Evolutionary conservation across 2,797 vertebrate species (phyloP), one percentile per base, ranked within the genome.

Genomic region (Halcyon chelicuti): DNA sequence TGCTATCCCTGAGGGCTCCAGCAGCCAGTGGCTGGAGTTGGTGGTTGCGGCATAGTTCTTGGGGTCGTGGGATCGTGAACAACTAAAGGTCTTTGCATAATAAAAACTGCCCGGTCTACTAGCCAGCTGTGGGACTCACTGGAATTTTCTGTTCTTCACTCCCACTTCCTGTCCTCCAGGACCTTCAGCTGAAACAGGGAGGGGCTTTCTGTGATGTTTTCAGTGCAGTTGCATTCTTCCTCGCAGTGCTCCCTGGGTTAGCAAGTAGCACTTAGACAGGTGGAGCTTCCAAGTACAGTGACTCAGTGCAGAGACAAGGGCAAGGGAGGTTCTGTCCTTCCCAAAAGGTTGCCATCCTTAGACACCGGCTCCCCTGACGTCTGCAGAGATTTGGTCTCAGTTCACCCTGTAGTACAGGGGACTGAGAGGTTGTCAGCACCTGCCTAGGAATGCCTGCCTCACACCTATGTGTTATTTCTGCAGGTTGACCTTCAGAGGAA

Each of bases 401-500:
- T 25, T 16, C 37, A 65, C 29, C 33, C 10, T 47, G 26, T 25
- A 44, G 65, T 65, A 46, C 37, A 29, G 62, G 31, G 61, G 14
- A 7, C 55, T 54, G 10, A 87, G 40, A 70, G 22, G 20, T 19
- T 49, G 25, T 33, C 33, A 4, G 10, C 31, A 31, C 31, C 23
- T 6, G 19, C n/a, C 19, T 23, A 28, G 37, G 72, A 58, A 13
- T 22, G 16, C 12, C 44, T 78, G 15, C 60, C 62, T 89, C 63
- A 92, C 90, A 40, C 2, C 54, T 61, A 7, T 55, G 4, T 82
- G 90, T 88, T 88, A 1, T 31, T 91, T 83, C 85, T 93, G 68
- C 70, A 99, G 99, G 98, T 98, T n/a, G 99, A 99, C 92, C 98
- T 99, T 20, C 99, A 99, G 96, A 99, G 99, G 98, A 99, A 99